These are phyloP conservation scores for Phlogophora meticulosa DNA, from an alignment of 2,888 invertebrate genomes.

Conservation along the genomic window DNA sequence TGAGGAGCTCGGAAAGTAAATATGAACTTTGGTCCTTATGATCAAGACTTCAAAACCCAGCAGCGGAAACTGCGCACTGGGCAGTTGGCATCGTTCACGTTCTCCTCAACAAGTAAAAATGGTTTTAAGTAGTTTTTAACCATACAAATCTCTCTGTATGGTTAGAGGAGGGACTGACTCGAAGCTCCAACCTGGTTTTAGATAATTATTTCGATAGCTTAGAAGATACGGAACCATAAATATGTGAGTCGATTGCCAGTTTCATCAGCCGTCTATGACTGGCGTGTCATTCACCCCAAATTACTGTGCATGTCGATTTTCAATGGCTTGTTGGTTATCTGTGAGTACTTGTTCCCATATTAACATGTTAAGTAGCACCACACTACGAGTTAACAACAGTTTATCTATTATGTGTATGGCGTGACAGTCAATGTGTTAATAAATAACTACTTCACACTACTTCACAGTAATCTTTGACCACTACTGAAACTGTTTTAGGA, in stretches of 20 bases:
- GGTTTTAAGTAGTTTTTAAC: no score
- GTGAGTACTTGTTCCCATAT: no score
- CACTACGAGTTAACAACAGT: no score
- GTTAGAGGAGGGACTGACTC: neutral
- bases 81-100: neutral
- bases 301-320: neutral
- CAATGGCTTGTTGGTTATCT: neutral
- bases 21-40: neutral
- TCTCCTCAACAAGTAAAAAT: neutral
- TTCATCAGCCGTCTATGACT: neutral
- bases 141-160: no score
- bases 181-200: neutral
- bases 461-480: conserved; percentile 8
- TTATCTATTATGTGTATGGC: no score
- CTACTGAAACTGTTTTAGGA: conserved; percentile 5
- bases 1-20: neutral
- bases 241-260: neutral
- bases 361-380: no score
- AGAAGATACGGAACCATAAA: conserved; percentile 6
- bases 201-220: neutral
- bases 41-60: neutral
- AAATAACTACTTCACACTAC: no score
- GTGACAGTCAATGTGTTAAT: no score
- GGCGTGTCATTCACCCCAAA: neutral
- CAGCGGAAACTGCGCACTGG: neutral